Evolutionary conservation across 2,113 vertebrate genomes (phyloP), one percentile per base, ranked within the genome.

Genomic region (Hepsetus odoe): DNA sequence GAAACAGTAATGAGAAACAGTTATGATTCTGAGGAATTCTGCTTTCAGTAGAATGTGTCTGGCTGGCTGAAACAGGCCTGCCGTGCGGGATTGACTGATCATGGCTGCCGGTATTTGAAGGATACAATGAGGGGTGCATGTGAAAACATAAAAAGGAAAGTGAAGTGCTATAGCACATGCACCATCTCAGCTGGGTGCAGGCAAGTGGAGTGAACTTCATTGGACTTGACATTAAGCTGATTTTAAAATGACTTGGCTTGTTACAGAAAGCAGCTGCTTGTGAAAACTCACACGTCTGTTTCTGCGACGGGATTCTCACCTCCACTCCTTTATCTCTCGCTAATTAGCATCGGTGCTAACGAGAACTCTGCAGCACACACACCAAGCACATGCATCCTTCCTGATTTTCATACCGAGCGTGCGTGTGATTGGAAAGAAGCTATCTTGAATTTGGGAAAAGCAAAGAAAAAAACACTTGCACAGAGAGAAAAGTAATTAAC

Each of bases 251-350:
- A 70, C 32, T 68, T 62, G 35, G 69, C 66, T 82, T 76, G 65
- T 70, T 76, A 56, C 16, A 32, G 22, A 72, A 76, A 82, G 73
- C 78, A 53, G 71, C 70, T 76, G 73, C 76, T 83, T 83, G 88
- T 82, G 84, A 90, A 86, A 90, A 83, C 83, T 91, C 61, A 71
- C 88, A 91, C 88, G 80, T 93, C 87, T 93, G 91, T 92, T 93
- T 86, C 81, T 30, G 88, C 82, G 84, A 72, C 61, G 55, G 82
- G 85, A 82, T 91, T 92, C 86, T 91, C 92, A 91, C 91, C 88
- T 91, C 85, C 81, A 77, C 75, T 83, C 82, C 87, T 85, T 84
- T 77, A 88, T 87, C 86, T 87, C 81, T 84, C 86, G 90, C 88
- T 93, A 92, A 92, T 92, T 91, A 91, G 84, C 87, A 88, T 88